phyloP scores from a whole-genome alignment of 2,797 vertebrate species.

The Rhinichthys osculus region DNA sequence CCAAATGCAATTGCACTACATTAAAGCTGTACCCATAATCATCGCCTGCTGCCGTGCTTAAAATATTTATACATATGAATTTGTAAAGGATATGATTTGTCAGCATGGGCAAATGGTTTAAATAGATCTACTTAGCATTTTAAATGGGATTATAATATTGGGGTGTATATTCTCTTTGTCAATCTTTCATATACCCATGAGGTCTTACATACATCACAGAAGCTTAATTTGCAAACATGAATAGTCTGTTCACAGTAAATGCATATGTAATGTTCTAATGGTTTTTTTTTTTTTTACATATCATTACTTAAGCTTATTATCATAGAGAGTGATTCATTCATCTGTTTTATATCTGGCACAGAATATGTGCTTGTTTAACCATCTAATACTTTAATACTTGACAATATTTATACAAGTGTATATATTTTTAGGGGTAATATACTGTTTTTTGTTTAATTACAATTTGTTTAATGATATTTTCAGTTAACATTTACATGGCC shows the following conservation, averaged over 20 bases:
- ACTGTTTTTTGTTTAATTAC: background rate
- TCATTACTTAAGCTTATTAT: background rate
- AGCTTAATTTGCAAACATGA: constrained; percentile 9
- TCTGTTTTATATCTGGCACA: background rate
- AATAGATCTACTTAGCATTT: constrained; percentile 35
- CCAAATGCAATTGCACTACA: constrained; percentile 45
- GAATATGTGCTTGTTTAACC: background rate
- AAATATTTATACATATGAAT: constrained; percentile 43
- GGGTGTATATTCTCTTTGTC: constrained; percentile 12
- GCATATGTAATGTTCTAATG: background rate
- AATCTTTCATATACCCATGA: background rate
- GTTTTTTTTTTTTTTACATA: background rate
- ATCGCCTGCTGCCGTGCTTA: constrained; percentile 20
- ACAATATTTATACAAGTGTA: background rate
- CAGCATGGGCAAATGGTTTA: constrained; percentile 13
- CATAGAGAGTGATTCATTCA: constrained; percentile 6
- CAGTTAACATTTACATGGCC: background rate
- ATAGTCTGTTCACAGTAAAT: constrained; percentile 11
- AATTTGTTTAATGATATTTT: background rate
- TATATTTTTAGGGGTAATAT: no score
- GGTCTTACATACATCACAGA: background rate
- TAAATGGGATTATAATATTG: constrained; percentile 26
- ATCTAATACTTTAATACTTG: background rate
- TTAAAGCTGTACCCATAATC: constrained; percentile 49
- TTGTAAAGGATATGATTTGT: constrained; percentile 35